Evolutionary conservation across 2,113 vertebrate species (phyloP), one percentile per base, ranked within the genome.

Genomic region (Cinclus cinclus): DNA sequence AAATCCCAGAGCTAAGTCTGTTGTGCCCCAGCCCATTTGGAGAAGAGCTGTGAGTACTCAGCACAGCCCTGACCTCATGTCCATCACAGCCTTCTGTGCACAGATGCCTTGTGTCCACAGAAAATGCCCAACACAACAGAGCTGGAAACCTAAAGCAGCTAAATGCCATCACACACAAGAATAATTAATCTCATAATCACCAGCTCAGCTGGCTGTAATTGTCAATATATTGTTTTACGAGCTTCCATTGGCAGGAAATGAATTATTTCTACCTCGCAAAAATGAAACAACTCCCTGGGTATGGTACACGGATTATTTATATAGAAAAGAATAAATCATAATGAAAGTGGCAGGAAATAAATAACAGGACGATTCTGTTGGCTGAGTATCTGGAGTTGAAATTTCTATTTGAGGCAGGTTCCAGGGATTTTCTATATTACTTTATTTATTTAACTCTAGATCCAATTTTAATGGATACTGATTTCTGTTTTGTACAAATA

Each of bases 141-240:
- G 35, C 39, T 79, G 75, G 50, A 83, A 94, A 73, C 21, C 33
- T 63, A 75, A 79, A 74, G 30, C 79, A 83, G 33, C 35, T 86
- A 47, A 89, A 83, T 15, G 20, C 37, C 63, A 92, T 76, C 58
- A 52, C 28, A 83, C 87, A 84, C 60, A 76, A 77, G 56, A 85
- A 81, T 90, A 96, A 91, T 93, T 96, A 95, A 94, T 94, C 77
- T 95, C 27, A 10, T 94, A 92, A 96, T 93, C 95, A 95, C 70
- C 41, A 93, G 49, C 90, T 97, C 86, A 95, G 49, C 55, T 70
- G 76, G 59, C 70, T 87, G 44, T 65, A 96, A 93, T 87, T 94
- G 70, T 93, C 85, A 95, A 89, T 93, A 90, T 92, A 94, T 90
- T 91, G 68, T 94, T 95, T 93, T 88, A 93, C 85, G 80, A 91